Conservation (phyloP, 2,113 vertebrate genomes). For the Syngnathus floridae region DNA sequence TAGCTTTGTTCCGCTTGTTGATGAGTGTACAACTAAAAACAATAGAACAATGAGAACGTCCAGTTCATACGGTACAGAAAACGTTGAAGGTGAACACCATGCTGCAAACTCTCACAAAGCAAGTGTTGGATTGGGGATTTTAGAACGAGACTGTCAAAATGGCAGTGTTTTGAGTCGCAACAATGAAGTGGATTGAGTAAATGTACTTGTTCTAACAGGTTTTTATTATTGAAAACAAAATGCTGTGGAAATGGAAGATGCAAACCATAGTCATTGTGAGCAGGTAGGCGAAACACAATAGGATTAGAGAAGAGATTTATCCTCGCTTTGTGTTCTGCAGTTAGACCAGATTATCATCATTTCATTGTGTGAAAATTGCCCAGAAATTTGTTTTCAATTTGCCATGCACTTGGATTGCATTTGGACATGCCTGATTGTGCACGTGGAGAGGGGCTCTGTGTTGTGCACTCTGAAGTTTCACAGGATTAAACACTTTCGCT, state of each 20-base stretch:
- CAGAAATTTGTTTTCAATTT: slow-evolving; percentile 62
- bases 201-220: slow-evolving; percentile 60
- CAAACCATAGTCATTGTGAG: slow-evolving; percentile 52
- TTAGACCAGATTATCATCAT: slow-evolving; percentile 58
- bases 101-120: slow-evolving; percentile 8
- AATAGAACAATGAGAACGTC: slow-evolving; percentile 9
- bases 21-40: slow-evolving; percentile 13
- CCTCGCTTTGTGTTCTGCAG: slow-evolving; percentile 53
- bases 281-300: slow-evolving; percentile 60
- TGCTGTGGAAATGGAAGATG: slow-evolving; percentile 42
- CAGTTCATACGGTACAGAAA: slow-evolving; percentile 2
- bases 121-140: slow-evolving; percentile 19
- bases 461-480: slow-evolving; percentile 28
- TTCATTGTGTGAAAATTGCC: slow-evolving; percentile 59
- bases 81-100: not conserved
- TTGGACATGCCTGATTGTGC: slow-evolving; percentile 25
- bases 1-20: slow-evolving; percentile 16
- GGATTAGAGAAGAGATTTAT: slow-evolving; percentile 57
- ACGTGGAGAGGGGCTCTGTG: slow-evolving; percentile 6
- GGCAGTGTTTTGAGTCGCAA: slow-evolving; percentile 23
- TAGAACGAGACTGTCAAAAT: slow-evolving; percentile 43
- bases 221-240: slow-evolving; percentile 54
- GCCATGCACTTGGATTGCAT: slow-evolving; percentile 41
- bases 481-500: slow-evolving; percentile 41
- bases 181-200: slow-evolving; percentile 48